phyloP scores from a whole-genome alignment of 2,888 invertebrate genomes.

The Liopterus haemorrhoidalis region DNA sequence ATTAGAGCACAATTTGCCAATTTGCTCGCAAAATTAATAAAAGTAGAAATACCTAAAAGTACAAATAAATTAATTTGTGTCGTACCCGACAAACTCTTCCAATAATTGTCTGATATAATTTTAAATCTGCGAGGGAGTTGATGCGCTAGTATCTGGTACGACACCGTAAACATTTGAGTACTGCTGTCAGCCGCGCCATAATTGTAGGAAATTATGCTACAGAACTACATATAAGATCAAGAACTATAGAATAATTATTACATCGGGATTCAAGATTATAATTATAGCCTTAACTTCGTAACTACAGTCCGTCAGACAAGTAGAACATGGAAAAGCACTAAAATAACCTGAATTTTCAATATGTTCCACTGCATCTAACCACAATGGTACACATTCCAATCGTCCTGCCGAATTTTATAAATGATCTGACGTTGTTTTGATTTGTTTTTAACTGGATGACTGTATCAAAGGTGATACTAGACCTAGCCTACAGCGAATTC shows the following conservation, averaged over 20 bases:
- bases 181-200: slow-evolving; percentile 38
- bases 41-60: no score
- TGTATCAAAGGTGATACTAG: slow-evolving; percentile 41
- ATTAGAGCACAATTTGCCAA: no score
- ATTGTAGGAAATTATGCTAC: slow-evolving; percentile 44
- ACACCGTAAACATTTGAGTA: slow-evolving; percentile 33
- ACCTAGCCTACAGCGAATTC: slow-evolving; percentile 43
- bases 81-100: no score
- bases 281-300: slow-evolving; percentile 42
- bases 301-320: slow-evolving; percentile 39
- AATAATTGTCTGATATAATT: no score
- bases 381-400: slow-evolving; percentile 36
- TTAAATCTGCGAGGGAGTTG: no score
- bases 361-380: slow-evolving; percentile 33
- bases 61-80: no score
- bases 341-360: slow-evolving; percentile 27
- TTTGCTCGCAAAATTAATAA: no score
- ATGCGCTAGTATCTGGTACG: not conserved
- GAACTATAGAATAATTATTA: slow-evolving; percentile 44
- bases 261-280: slow-evolving; percentile 44
- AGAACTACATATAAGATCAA: slow-evolving; percentile 40
- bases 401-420: slow-evolving; percentile 22
- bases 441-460: slow-evolving; percentile 24
- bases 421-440: not conserved
- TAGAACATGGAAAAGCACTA: slow-evolving; percentile 34